Conservation (phyloP, 2,113 vertebrate species). For the Chelonoidis abingdonii region DNA sequence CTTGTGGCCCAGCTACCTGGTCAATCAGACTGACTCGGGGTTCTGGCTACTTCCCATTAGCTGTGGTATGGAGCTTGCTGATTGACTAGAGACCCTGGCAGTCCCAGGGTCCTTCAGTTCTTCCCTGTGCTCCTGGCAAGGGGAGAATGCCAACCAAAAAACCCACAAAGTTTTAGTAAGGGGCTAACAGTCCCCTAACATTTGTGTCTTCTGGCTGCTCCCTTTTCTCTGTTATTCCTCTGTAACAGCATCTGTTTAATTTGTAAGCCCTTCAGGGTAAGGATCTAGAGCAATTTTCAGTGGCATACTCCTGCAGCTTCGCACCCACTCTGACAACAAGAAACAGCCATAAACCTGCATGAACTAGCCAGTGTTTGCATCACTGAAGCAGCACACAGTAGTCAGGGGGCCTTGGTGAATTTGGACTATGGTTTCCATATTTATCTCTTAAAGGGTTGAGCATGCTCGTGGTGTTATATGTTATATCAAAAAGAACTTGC, state of each 20-base stretch:
- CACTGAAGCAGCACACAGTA: neutral
- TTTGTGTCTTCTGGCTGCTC: neutral
- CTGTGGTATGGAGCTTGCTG: neutral
- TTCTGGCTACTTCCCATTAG: neutral
- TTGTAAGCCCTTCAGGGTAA: neutral
- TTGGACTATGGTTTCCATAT: neutral
- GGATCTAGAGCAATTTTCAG: neutral
- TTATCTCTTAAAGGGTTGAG: neutral
- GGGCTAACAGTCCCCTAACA: neutral
- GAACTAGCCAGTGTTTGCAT: conserved; percentile 13
- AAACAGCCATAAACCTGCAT: conserved; percentile 18
- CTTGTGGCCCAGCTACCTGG: neutral
- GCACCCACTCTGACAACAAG: neutral
- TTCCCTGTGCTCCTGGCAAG: neutral
- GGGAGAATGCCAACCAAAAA: neutral
- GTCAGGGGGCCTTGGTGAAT: neutral
- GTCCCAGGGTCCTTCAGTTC: neutral
- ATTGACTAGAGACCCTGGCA: neutral
- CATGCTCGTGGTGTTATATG: neutral
- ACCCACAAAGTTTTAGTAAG: neutral
- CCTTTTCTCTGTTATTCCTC: neutral
- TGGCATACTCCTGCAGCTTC: neutral
- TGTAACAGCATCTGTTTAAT: neutral
- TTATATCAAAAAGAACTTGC: neutral
- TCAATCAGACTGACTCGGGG: neutral